phyloP scores from a whole-genome alignment of 2,888 invertebrate genomes.

The Lithophane semibrunnea region DNA sequence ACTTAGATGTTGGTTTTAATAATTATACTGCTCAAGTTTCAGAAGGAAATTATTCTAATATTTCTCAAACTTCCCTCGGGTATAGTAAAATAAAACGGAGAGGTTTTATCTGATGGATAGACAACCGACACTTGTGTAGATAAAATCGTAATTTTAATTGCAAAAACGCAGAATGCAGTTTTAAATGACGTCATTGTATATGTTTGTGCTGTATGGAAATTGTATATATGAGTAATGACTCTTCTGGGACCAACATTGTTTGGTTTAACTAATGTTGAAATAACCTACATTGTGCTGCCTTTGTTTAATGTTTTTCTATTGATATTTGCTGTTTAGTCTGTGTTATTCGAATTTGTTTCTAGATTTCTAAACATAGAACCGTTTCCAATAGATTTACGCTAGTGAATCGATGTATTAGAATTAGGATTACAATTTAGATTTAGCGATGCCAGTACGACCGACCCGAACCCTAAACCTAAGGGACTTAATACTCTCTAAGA shows the following conservation, averaged over 20 bases:
- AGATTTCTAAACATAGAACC: not conserved
- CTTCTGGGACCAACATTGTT: slow-evolving; percentile 17
- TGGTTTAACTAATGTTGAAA: slow-evolving; percentile 19
- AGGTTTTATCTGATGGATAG: slow-evolving; percentile 16
- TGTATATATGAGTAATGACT: slow-evolving; percentile 39
- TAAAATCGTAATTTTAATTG: slow-evolving; percentile 19
- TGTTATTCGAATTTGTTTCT: not conserved
- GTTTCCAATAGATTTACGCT: slow-evolving; percentile 14
- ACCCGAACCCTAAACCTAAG: slow-evolving; percentile 15
- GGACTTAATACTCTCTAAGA: slow-evolving; percentile 38
- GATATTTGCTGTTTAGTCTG: slow-evolving; percentile 25
- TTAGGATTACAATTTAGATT: slow-evolving; percentile 26
- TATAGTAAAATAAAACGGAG: not conserved
- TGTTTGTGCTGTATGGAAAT: slow-evolving; percentile 28
- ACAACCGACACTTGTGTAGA: not conserved
- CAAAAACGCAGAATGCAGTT: slow-evolving; percentile 18
- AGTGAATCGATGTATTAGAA: slow-evolving; percentile 12
- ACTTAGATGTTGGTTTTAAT: slow-evolving; percentile 42
- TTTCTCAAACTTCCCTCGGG: slow-evolving; percentile 20
- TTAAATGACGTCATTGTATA: slow-evolving; percentile 22
- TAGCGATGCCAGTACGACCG: not conserved
- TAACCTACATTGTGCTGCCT: slow-evolving; percentile 24
- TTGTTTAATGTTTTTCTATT: slow-evolving; percentile 30
- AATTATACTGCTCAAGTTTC: slow-evolving; percentile 48
- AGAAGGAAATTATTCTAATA: slow-evolving; percentile 43